A percentile compares a stretch with the other conserved stretches of the same genome.
Evolutionary conservation across 2,113 vertebrate species (phyloP).

Genomic region (Ammodramus savannarum): DNA sequence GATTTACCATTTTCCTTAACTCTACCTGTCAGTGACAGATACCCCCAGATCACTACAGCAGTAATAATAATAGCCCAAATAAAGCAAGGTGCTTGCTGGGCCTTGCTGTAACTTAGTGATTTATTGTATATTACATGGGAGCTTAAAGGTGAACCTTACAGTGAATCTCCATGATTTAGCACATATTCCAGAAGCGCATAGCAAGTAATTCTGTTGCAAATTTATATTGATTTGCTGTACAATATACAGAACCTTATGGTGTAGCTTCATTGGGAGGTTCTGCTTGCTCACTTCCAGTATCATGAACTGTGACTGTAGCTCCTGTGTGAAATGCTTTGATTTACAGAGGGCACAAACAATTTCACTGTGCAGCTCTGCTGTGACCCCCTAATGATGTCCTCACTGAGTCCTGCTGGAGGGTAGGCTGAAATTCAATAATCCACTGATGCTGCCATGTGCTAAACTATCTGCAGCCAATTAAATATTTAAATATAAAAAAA

Average conservation of each 20-base stretch:
- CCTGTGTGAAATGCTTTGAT: background rate
- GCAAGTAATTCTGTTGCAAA: slow-evolving; percentile 48
- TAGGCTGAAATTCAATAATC: background rate
- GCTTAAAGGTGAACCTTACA: slow-evolving; percentile 25
- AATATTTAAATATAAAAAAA: background rate
- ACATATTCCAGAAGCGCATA: background rate
- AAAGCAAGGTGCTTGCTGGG: background rate
- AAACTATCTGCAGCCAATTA: background rate
- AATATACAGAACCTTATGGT: background rate
- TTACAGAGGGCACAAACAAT: background rate
- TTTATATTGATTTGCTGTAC: slow-evolving; percentile 53
- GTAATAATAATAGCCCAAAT: background rate
- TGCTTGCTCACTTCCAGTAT: background rate
- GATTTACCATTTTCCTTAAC: background rate
- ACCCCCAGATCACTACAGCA: background rate
- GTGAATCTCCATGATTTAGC: slow-evolving; percentile 45
- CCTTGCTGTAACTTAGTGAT: background rate
- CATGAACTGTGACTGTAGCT: background rate
- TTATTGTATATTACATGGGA: background rate
- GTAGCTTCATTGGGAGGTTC: background rate
- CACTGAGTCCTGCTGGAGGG: background rate
- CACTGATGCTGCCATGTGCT: background rate
- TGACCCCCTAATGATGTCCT: background rate
- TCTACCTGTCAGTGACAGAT: background rate
- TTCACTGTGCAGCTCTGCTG: background rate